Base-by-base conservation (phyloP, 2,797 vertebrate species). In the Helostoma temminkii region DNA sequence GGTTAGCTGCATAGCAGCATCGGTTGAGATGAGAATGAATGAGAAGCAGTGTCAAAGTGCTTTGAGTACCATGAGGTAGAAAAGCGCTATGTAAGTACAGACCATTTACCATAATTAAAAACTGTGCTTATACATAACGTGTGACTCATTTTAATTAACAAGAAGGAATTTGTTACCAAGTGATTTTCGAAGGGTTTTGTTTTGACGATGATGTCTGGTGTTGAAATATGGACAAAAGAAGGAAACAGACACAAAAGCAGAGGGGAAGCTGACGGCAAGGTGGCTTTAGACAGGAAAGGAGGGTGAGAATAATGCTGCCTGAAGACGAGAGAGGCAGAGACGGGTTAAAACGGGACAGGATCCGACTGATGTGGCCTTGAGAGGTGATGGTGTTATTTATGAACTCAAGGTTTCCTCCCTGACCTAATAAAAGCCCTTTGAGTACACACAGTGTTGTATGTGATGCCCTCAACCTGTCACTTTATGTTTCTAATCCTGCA, bases 251-350 rank as follows among this genome's bases (percentile, higher is more conserved):
- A 30, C 22, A 37, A 0, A 60, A 26, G n/a, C 34, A 21, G 19
- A 21, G 39, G 14, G 43, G 15, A 25, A 37, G 54, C 62, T 46
- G 25, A 18, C 6, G 55, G 62, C 39, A 53, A 72, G 61, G 69
- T 65, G 36, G 64, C 34, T 0, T 19, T 12, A 25, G 59, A 64
- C 28, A 22, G 30, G 52, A 47, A 30, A 25, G 46, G 46, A 59
- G 54, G 41, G 53, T 45, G 41, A 37, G 9, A 14, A 21, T 45
- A n/a, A 57, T n/a, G 8, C 10, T 49, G 15, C 45, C 37, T 3
- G 47, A 60, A 39, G 34, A 4, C 19, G 3, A 9, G 11, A 12
- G 36, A 37, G 12, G 15, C 30, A 14, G 24, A 7, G 15, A 50
- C 0, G 10, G 28, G 37, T 56, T 10, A 21, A 24, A 36, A 32